Base-by-base conservation (phyloP, 2,888 invertebrate species). In the Aricia artaxerxes region DNA sequence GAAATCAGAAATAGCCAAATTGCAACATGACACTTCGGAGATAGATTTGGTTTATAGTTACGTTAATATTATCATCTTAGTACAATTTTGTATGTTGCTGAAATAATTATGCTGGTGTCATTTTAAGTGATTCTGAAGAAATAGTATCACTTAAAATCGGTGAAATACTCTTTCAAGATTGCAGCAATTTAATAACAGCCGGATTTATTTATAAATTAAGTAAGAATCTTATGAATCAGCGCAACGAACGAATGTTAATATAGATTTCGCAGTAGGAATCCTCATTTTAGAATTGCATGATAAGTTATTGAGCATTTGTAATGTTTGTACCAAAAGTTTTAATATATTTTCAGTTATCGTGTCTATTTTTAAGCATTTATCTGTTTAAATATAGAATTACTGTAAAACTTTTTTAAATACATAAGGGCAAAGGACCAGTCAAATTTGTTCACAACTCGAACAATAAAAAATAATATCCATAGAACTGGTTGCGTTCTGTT, bases 381-480 rank as follows among this genome's bases (percentile, higher is more conserved):
- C 24, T 64, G 16, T 16, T 11, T 1, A 31, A 64, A 64, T 64
- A 64, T 3, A 9, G 11, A 31, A 31, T 64, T 64, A 64, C 24
- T 9, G 11, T 64, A 7, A 31, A 64, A 64, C 31, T 31, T 64
- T 64, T 80, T 80, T 60, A 61, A 24, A 72, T 31, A 40, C 78
- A 61, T 79, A 81, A 81, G 82, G 82, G 83, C 84, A 81, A 83
- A 83, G 82, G 82, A 83, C 84, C 81, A 83, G 83, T 83, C 81
- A 83, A 83, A 85, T 84, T 83, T 84, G 83, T 81, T 85, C 83
- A 85, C 84, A 81, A 84, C 82, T 85, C 81, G 82, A 82, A 82
- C 82, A 86, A 85, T 84, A 69, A 69, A 69, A 69, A 69, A 85
- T 57, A 82, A 83, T 84, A 80, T 79, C 77, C 76, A 79, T 79